Evolutionary conservation across 1,140 invertebrate species (phyloP).

Genomic region (Druon quercuslanigerum): DNA sequence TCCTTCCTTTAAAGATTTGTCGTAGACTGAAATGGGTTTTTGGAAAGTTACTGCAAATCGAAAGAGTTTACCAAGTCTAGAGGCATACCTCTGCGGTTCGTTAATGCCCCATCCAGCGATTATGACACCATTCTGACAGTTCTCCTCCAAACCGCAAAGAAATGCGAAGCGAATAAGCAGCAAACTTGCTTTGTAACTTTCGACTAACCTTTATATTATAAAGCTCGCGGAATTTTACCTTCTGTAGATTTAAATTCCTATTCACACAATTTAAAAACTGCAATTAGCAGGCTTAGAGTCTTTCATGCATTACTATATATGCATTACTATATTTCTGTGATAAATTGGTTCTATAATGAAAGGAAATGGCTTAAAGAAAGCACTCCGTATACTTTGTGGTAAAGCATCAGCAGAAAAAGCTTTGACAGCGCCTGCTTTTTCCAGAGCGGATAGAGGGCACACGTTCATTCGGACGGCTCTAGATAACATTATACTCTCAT

Average conservation of each 20-base stretch:
- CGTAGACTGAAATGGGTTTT: slow-evolving; percentile 48
- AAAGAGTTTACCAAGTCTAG: slow-evolving; percentile 36
- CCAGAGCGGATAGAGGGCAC: slow-evolving; percentile 71
- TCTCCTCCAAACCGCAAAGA: slow-evolving; percentile 43
- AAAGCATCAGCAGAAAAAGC: slow-evolving; percentile 62
- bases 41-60: slow-evolving; percentile 39
- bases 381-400: slow-evolving; percentile 57
- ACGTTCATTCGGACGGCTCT: slow-evolving; percentile 54
- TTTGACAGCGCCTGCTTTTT: slow-evolving; percentile 66
- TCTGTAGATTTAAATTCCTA: no score
- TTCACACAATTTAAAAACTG: slow-evolving; percentile 35
- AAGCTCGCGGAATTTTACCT: no score
- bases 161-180: slow-evolving; percentile 42
- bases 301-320: slow-evolving; percentile 68
- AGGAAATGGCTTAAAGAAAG: slow-evolving; percentile 65
- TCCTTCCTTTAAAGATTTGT: not conserved
- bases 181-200: no score
- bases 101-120: slow-evolving; percentile 26
- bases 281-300: slow-evolving; percentile 51
- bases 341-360: slow-evolving; percentile 65
- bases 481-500: slow-evolving; percentile 26
- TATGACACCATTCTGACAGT: slow-evolving; percentile 47
- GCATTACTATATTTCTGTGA: slow-evolving; percentile 68
- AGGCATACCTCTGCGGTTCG: slow-evolving; percentile 47
- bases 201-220: no score